Base-by-base conservation (phyloP, 2,888 invertebrate genomes). In the Beris chalybata region DNA sequence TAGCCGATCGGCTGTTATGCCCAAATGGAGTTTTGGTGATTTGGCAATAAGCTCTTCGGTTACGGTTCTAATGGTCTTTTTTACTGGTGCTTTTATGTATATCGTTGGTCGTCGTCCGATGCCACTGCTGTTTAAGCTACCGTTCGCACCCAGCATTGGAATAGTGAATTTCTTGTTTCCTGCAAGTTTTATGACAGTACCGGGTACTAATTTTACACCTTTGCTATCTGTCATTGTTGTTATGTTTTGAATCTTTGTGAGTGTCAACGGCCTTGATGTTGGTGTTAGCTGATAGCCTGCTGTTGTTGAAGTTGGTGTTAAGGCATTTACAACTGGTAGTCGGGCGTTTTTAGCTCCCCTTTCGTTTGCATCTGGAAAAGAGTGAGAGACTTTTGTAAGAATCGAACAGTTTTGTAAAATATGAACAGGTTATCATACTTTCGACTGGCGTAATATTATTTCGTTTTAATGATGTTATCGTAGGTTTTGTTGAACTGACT, bases 1-100 rank as follows among this genome's bases (percentile, higher is more conserved):
- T 61, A 80, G 70, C 50, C 77, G 76, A 32, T 74, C 72, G 4
- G 69, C 67, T 3, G 72, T 70, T 3, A 80, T 69, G 9, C 79
- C 79, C 66, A 80, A 69, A 55, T 80, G 75, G 29, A 76, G 65
- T 3, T 72, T 70, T 0, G 79, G 75, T 50, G 77, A 75, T 66
- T 76, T 76, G 22, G 79, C 80, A 58, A 80, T 78, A 9, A 77
- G 65, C 43, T 76, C 74, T 3, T 77, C 59, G 3, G 78, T 79
- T 13, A 78, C 73, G 55, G 73, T 73, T 4, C 79, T 75, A 72
- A 79, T 78, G 0, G 76, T 78, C 5, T 76, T 78, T 31, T 69
- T 69, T 55, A 74, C 67, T 6, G 78, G 78, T 1, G 78, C 76
- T 56, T 78, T 77, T 4, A 80, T 76, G n/a, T 75, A 77, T 0